Conservation (phyloP, 2,113 vertebrate genomes). For the Silurus meridionalis region DNA sequence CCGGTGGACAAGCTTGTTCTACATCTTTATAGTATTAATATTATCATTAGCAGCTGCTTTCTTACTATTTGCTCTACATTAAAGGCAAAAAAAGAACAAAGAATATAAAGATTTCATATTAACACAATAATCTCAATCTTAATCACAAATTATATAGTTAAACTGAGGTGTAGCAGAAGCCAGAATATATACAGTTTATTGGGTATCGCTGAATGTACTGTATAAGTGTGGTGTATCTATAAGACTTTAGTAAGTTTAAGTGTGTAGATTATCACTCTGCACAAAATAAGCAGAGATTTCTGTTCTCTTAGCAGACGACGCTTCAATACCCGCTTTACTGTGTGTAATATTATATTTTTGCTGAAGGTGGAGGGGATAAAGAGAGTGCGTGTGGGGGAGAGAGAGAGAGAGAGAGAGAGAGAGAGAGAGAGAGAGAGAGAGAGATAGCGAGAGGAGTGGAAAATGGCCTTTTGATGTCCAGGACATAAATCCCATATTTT, state of each 20-base stretch:
- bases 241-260: background rate
- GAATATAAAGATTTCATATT: background rate
- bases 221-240: background rate
- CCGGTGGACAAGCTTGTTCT: too few species aligned
- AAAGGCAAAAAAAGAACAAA: background rate
- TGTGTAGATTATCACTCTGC: background rate
- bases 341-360: constrained; percentile 1
- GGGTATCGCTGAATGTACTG: background rate
- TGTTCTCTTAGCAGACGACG: background rate
- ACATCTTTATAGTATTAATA: too few species aligned
- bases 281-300: background rate
- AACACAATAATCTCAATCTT: background rate
- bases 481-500: constrained; percentile 20
- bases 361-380: background rate
- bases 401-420: background rate
- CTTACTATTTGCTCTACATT: background rate
- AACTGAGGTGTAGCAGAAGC: background rate
- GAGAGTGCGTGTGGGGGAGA: constrained; percentile 17
- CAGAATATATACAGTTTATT: background rate
- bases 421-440: background rate
- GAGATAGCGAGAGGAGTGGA: background rate
- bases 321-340: background rate
- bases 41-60: too few species aligned
- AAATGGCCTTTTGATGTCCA: constrained; percentile 8
- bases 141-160: too few species aligned